Conservation (phyloP, 1,140 invertebrate species). For the Drosophila leontia region DNA sequence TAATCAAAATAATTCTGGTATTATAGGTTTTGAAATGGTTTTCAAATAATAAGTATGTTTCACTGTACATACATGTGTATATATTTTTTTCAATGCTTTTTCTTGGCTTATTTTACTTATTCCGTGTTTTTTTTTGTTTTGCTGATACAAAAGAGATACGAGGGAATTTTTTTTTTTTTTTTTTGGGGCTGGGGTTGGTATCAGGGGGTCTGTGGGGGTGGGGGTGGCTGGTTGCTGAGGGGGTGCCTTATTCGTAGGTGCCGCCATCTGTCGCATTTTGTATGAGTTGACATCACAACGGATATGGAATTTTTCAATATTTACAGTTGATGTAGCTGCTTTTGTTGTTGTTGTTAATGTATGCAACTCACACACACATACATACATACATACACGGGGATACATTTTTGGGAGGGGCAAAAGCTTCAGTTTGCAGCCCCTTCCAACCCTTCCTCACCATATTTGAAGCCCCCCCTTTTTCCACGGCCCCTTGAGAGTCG, state of each 20-base stretch:
- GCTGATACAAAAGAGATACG: slow-evolving; percentile 43
- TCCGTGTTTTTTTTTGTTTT: slow-evolving; percentile 12
- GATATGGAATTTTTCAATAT: slow-evolving; percentile 82
- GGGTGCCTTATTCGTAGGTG: slow-evolving; percentile 30
- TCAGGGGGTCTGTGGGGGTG: not conserved
- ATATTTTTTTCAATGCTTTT: slow-evolving; percentile 28
- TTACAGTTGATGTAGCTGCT: slow-evolving; percentile 60
- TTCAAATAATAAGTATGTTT: not conserved
- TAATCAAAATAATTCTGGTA: too few species aligned
- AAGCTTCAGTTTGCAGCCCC: slow-evolving; percentile 26
- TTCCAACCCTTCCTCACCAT: not conserved
- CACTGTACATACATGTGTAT: slow-evolving; percentile 10
- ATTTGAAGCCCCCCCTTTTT: slow-evolving; percentile 4
- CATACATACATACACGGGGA: slow-evolving; percentile 19
- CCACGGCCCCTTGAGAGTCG: slow-evolving; percentile 34
- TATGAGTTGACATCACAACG: slow-evolving; percentile 70
- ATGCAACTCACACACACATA: slow-evolving; percentile 61
- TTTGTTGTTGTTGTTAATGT: slow-evolving; percentile 53
- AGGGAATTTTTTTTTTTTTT: not conserved
- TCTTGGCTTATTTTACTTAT: slow-evolving; percentile 37
- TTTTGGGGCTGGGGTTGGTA: slow-evolving; percentile 4
- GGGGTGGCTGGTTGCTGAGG: not conserved
- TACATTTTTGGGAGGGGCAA: slow-evolving; percentile 27
- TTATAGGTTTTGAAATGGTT: too few species aligned
- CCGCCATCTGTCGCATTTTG: slow-evolving; percentile 42